phyloP scores from a whole-genome alignment of 2,888 invertebrate species.

The Aleiodes leptofemur region DNA sequence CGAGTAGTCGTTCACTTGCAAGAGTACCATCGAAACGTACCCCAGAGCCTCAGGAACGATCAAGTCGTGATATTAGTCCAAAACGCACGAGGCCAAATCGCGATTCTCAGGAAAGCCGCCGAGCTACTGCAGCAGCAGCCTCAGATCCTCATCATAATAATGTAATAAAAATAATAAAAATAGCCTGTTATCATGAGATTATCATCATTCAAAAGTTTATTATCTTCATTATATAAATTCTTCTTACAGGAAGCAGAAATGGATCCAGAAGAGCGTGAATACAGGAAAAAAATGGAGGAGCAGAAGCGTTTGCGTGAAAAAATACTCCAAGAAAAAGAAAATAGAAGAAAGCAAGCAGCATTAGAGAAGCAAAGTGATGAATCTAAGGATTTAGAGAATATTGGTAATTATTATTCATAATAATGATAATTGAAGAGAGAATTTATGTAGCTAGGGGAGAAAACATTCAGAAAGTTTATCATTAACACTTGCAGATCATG shows the following conservation, averaged over 20 bases:
- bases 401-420: constrained; percentile 57
- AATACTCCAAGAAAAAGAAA: constrained; percentile 75
- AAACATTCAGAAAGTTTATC: neutral
- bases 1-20: constrained; percentile 47
- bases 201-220: neutral
- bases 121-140: constrained; percentile 56
- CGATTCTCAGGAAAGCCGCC: constrained; percentile 67
- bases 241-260: constrained; percentile 65
- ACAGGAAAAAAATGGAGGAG: constrained; percentile 75
- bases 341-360: constrained; percentile 73
- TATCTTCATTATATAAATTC: neutral
- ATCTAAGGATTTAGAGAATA: constrained; percentile 55
- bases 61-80: constrained; percentile 62
- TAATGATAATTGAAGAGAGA: neutral
- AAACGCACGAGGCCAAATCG: constrained; percentile 65
- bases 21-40: constrained; percentile 60
- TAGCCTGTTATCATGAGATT: constrained; percentile 42
- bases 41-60: constrained; percentile 57
- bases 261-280: constrained; percentile 75
- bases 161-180: constrained; percentile 59
- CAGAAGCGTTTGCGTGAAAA: constrained; percentile 75
- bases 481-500: constrained; percentile 54
- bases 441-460: neutral
- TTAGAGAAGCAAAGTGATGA: constrained; percentile 69
- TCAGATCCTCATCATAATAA: constrained; percentile 46